Evolutionary conservation across 2,113 vertebrate genomes (phyloP).

Genomic region (Todiramphus saurophagus): DNA sequence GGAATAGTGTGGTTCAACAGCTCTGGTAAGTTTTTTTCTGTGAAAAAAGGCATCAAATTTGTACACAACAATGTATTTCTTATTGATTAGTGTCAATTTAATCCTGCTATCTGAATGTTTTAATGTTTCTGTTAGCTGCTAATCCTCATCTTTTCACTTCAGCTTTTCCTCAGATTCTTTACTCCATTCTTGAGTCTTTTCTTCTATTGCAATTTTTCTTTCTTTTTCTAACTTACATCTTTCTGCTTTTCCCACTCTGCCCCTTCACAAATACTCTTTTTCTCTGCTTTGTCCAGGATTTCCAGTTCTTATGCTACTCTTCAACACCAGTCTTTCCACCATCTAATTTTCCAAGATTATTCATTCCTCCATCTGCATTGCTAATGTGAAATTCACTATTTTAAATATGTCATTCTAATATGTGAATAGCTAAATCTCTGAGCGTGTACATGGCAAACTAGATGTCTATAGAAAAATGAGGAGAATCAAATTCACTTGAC

Average conservation of each 20-base stretch:
- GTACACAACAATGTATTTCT: not conserved
- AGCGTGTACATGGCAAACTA: not conserved
- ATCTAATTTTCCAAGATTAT: slow-evolving; percentile 3
- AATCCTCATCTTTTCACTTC: not conserved
- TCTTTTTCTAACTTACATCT: not conserved
- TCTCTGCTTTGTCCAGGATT: slow-evolving; percentile 4
- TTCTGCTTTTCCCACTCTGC: not conserved
- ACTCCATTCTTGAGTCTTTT: not conserved
- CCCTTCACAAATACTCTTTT: not conserved
- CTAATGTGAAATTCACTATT: slow-evolving; percentile 26
- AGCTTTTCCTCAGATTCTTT: not conserved
- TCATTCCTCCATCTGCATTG: not conserved
- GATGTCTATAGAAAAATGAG: not conserved
- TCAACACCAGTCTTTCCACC: not conserved
- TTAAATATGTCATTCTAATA: slow-evolving; percentile 27
- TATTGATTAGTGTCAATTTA: not conserved
- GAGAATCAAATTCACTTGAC: not conserved
- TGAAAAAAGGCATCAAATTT: not conserved
- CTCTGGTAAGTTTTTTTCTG: not conserved
- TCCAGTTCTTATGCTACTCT: not conserved
- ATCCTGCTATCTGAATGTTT: not conserved
- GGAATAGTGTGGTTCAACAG: not conserved
- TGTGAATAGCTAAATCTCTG: not conserved
- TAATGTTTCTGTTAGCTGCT: not conserved
- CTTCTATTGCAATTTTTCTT: not conserved